phyloP scores from a whole-genome alignment of 2,888 invertebrate genomes.

The Agrotis segetum region DNA sequence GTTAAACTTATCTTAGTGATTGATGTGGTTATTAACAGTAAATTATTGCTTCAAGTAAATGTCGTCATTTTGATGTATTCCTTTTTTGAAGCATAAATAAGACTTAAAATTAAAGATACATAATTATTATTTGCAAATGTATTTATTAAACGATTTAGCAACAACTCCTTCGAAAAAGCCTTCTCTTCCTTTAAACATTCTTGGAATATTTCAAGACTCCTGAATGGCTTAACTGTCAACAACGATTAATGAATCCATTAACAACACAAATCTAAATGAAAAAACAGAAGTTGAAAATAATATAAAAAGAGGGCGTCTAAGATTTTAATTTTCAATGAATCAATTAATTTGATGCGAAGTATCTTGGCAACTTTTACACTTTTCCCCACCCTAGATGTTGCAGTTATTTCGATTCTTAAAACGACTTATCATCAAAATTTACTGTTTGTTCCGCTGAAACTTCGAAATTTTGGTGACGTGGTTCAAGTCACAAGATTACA shows the following conservation, averaged over 20 bases:
- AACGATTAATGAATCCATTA: conserved; percentile 23
- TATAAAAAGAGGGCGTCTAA: conserved; percentile 37
- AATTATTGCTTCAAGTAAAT: neutral
- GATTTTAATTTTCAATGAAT: conserved; percentile 62
- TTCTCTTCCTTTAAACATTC: too few species aligned
- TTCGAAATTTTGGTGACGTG: conserved; percentile 64
- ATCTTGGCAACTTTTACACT: conserved; percentile 69
- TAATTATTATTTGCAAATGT: too few species aligned
- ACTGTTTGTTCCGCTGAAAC: conserved; percentile 81
- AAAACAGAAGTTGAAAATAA: conserved; percentile 19
- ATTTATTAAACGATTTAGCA: neutral
- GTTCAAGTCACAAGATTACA: conserved; percentile 50
- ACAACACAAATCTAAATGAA: conserved; percentile 39
- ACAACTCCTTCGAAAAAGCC: neutral
- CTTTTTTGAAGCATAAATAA: neutral
- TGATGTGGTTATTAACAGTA: neutral
- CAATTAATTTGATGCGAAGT: conserved; percentile 62
- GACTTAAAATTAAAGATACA: too few species aligned
- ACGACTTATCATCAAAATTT: conserved; percentile 86
- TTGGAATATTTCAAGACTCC: conserved; percentile 4
- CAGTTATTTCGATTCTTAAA: conserved; percentile 84
- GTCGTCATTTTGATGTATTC: neutral
- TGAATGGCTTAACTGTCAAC: conserved; percentile 8
- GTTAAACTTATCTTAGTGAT: neutral
- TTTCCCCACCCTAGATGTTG: conserved; percentile 67